Percentiles rank a stretch among this genome's conserved stretches.
Evolutionary conservation across 2,797 vertebrate genomes (phyloP).

Genomic region (Falco novaeseelandiae): DNA sequence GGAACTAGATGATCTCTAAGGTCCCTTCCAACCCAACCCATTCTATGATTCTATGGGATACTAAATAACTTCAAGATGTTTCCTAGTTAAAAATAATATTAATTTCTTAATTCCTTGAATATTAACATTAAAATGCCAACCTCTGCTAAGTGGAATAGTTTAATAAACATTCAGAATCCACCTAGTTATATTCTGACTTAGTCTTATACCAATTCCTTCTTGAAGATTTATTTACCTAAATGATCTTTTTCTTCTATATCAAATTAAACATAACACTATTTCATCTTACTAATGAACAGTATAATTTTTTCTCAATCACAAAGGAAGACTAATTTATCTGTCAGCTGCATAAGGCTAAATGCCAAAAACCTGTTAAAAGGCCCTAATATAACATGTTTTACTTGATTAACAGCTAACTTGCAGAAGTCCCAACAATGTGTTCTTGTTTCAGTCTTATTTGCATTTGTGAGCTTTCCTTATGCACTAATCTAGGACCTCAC

Average conservation of each 20-base stretch:
- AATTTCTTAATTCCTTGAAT: background rate
- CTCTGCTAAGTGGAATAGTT: background rate
- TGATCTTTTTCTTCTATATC: background rate
- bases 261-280: conserved; percentile 18
- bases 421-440: conserved; percentile 75
- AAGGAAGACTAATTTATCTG: conserved; percentile 72
- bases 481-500: conserved; percentile 63
- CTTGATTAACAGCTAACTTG: conserved; percentile 78
- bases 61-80: background rate
- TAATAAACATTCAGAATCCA: background rate
- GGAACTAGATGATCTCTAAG: background rate
- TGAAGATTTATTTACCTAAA: conserved; percentile 39
- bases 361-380: conserved; percentile 77
- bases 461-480: conserved; percentile 69
- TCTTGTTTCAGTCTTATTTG: conserved; percentile 78
- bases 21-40: background rate
- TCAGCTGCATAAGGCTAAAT: conserved; percentile 66
- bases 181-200: background rate
- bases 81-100: background rate
- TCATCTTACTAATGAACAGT: conserved; percentile 59
- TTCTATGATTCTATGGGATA: background rate
- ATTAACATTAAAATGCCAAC: background rate
- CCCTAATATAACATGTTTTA: conserved; percentile 71
- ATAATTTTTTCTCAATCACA: conserved; percentile 63
- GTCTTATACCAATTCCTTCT: background rate